These are phyloP conservation scores for Operophtera brumata DNA, from an alignment of 2,888 invertebrate species.

Conservation along the genomic window DNA sequence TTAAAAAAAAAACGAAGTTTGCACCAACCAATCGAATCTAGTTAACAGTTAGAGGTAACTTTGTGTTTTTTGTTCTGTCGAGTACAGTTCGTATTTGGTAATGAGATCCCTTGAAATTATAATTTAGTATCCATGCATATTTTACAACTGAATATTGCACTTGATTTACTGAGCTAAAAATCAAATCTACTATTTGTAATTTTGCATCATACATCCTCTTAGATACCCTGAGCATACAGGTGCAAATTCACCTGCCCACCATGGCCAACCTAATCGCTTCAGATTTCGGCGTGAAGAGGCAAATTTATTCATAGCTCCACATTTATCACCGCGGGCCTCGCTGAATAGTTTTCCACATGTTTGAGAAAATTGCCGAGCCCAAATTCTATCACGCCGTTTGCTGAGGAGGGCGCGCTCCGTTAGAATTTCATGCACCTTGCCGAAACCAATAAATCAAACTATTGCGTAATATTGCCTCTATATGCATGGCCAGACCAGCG, in stretches of 20 bases:
- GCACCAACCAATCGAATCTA: too few species aligned
- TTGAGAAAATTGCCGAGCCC: constrained; percentile 68
- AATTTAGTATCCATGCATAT: too few species aligned
- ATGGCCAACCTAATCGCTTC: constrained; percentile 66
- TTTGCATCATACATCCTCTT: too few species aligned
- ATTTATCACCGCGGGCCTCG: constrained; percentile 70
- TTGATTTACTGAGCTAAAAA: too few species aligned
- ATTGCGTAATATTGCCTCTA: constrained; percentile 74
- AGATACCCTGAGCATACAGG: constrained; percentile 36
- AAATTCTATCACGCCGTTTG: constrained; percentile 69
- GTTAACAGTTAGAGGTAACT: too few species aligned
- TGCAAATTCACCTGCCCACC: constrained; percentile 55
- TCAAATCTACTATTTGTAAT: too few species aligned
- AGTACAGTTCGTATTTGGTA: too few species aligned
- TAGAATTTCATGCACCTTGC: constrained; percentile 74
- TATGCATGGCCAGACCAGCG: constrained; percentile 68
- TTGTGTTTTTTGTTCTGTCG: too few species aligned
- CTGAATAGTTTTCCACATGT: constrained; percentile 71
- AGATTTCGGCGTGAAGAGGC: constrained; percentile 62
- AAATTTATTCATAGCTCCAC: constrained; percentile 77
- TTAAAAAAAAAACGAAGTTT: too few species aligned
- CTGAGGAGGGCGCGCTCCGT: constrained; percentile 59
- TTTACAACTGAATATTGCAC: too few species aligned
- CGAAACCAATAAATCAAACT: constrained; percentile 77
- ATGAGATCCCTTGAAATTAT: too few species aligned